Conservation (phyloP, 2,888 invertebrate genomes). For the Hofmannophila pseudospretella region DNA sequence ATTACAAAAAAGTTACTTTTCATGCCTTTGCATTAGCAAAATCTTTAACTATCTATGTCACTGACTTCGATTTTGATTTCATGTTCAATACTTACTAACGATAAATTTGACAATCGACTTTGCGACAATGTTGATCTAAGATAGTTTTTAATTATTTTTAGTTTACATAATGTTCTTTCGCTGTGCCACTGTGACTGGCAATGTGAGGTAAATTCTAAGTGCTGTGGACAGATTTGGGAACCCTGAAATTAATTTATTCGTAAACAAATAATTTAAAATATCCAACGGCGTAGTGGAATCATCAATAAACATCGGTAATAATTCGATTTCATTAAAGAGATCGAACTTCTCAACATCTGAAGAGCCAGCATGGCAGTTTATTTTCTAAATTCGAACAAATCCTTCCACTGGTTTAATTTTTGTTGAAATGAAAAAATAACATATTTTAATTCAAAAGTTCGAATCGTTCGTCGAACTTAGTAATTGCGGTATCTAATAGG, state of each 20-base stretch:
- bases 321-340: conserved; percentile 1
- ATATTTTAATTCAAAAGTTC: conserved; percentile 1
- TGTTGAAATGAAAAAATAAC: conserved; percentile 2
- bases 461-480: conserved; percentile 6
- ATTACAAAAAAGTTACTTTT: too few relatives aligned
- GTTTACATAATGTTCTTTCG: conserved; percentile 4
- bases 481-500: neutral
- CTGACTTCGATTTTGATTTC: too few relatives aligned
- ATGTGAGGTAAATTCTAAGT: conserved; percentile 2
- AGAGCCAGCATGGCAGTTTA: conserved; percentile 3
- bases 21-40: too few relatives aligned
- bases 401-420: conserved; percentile 4
- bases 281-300: conserved; percentile 7
- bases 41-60: too few relatives aligned
- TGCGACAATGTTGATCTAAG: conserved; percentile 5
- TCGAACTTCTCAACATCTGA: conserved; percentile 1
- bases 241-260: conserved; percentile 6
- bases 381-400: conserved; percentile 3
- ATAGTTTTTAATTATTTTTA: conserved; percentile 5
- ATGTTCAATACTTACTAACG: conserved; percentile 1
- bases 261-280: conserved; percentile 9
- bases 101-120: conserved; percentile 1
- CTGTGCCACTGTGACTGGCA: conserved; percentile 2
- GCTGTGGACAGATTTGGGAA: conserved; percentile 4
- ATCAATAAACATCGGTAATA: conserved; percentile 2